Base-by-base conservation (phyloP, 1,140 invertebrate genomes). In the Neelides sp. region DNA sequence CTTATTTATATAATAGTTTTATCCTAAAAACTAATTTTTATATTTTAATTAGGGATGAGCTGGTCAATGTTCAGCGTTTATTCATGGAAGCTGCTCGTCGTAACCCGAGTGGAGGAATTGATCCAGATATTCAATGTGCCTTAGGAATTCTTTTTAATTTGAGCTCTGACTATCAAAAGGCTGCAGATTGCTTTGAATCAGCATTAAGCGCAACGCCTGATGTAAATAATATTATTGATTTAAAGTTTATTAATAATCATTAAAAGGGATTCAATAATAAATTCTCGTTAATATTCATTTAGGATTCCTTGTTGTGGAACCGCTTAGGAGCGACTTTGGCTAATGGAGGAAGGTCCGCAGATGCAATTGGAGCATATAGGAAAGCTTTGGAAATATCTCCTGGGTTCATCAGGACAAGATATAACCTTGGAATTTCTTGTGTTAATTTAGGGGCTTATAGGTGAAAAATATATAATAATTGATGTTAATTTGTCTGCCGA, bases 361-460 rank as follows among this genome's bases (percentile, higher is more conserved):
- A 98, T 74, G 93, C 95, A 15, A 85, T 98, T 17, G 81, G 89
- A 59, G 93, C 94, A 0, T 99, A 99, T 68, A 80, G 90, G 63
- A 77, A 80, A 63, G 93, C 95, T 37, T 70, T 99, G 20, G 77
- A 85, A 65, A 70, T 98, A 23, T 82, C 85, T 44, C 95, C 95
- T 3, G 93, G 94, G 13, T 98, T 94, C 66, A 94, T 98, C 54
- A 75, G 95, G 44, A 91, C 93, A 17, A 76, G 95, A 57, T 98
- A 95, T 64, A 98, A 99, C 72, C 80, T 99, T 45, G 95, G 93
- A 7, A 95, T 99, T 41, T 88, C 89, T 47, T 98, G 94, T 66
- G 87, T 97, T 65, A 95, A 97, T 72, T 75, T 98, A n/a, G 81
- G 82, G 61, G 86, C 87, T 22, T 84, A 96, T 63, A 88, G 78